phyloP scores from a whole-genome alignment of 2,888 invertebrate genomes.

The Lasioglossum oenotherae region DNA sequence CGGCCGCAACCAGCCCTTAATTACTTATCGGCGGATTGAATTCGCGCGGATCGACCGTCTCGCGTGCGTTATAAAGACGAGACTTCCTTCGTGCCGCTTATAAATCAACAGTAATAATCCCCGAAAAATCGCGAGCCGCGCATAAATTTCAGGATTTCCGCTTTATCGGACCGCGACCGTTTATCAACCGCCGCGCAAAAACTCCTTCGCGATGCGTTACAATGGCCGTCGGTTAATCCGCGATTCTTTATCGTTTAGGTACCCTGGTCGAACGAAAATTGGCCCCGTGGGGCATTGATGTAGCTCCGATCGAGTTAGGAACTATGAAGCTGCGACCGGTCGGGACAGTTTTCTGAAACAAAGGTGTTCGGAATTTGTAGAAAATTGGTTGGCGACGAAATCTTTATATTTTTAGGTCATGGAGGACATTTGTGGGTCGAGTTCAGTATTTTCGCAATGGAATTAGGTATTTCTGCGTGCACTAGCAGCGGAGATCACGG shows the following conservation, averaged over 20 bases:
- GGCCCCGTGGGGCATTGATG: neutral
- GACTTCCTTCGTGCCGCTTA: slow-evolving; percentile 40
- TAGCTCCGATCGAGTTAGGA: neutral
- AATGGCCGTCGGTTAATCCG: slow-evolving; percentile 51
- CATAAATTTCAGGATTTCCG: slow-evolving; percentile 48
- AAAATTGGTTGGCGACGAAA: neutral
- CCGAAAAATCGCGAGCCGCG: slow-evolving; percentile 55
- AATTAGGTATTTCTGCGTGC: neutral
- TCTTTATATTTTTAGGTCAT: neutral
- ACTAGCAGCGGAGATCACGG: slow-evolving; percentile 15
- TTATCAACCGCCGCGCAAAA: slow-evolving; percentile 47
- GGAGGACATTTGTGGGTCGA: no score
- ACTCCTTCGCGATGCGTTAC: slow-evolving; percentile 51
- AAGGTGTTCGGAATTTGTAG: neutral
- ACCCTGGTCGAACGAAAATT: neutral
- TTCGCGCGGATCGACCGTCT: slow-evolving; percentile 38
- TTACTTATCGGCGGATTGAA: slow-evolving; percentile 52
- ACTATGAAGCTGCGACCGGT: neutral
- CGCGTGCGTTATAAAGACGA: slow-evolving; percentile 39
- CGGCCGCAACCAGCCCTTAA: slow-evolving; percentile 40
- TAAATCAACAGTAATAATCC: slow-evolving; percentile 57
- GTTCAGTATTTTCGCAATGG: neutral
- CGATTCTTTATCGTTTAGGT: slow-evolving; percentile 33
- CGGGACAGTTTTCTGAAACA: neutral
- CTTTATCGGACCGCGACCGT: slow-evolving; percentile 51